Base-by-base conservation (phyloP, 1,140 invertebrate species). In the Probaryconus sp. region DNA sequence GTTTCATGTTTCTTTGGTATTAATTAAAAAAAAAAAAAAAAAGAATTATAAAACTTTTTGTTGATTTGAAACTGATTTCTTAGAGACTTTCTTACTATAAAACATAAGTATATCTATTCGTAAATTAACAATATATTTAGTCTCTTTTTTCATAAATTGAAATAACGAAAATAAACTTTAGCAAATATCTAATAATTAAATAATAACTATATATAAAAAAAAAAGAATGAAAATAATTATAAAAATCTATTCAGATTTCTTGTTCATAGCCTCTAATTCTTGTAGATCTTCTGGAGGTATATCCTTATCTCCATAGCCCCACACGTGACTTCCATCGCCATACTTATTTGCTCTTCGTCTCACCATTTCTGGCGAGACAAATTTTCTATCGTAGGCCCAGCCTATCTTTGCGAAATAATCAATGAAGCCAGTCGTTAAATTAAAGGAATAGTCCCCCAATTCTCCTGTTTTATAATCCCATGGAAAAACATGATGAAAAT, bases 401-500 rank as follows among this genome's bases (percentile, higher is more conserved):
- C 93, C 93, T 7, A 94, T 79, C 51, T 88, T 89, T 0, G 92
- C 91, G 53, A 94, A 94, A 1, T 89, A 85, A 69, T 94, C 92
- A 33, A 95, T 94, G 65, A 94, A 93, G 0, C 77, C 89, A 0
- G 93, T 94, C 0, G 92, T 93, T 1, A 92, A 76, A 75, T 95
- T 94, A 31, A 91, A 88, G 5, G 83, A 85, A 47, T 91, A 91
- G 33, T 89, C 85, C 1, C 93, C 93, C 1, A 94, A 86, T 77
- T 98, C 96, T 1, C 93, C 93, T 0, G 95, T 94, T 75, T 93
- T 92, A 82, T 97, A 97, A 82, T 98, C 97, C 90, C 93, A 95
- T 0, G 96, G 96, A 55, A 92, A 92, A 0, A 95, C 94, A 81
- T 98, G 97, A 82, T 98, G 97, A 86, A 96, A 98, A 86, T 98